Conservation (phyloP, 1,140 invertebrate species). For the Saccostrea glomerata region DNA sequence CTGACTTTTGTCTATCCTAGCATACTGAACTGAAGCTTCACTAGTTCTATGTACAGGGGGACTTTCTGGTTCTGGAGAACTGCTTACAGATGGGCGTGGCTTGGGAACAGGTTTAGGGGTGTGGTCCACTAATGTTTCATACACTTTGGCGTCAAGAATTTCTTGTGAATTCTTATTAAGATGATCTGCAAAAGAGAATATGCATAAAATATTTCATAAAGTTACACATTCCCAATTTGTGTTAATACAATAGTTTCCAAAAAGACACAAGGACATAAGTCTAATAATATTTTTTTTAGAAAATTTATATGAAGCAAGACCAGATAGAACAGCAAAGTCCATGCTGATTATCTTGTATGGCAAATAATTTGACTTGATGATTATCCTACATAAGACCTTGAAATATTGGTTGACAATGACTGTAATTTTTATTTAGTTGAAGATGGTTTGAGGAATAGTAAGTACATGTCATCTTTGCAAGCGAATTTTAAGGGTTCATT, state of each 20-base stretch:
- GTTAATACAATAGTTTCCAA: not conserved
- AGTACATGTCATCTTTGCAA: too few relatives aligned
- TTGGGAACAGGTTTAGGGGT: conserved; percentile 45
- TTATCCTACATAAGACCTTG: too few relatives aligned
- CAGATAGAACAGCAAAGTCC: too few relatives aligned
- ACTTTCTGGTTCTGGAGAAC: not conserved
- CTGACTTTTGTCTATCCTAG: conserved; percentile 39
- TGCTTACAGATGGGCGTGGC: conserved; percentile 41
- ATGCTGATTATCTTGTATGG: too few relatives aligned
- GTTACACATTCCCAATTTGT: not conserved
- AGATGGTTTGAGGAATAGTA: too few relatives aligned
- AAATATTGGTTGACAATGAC: too few relatives aligned
- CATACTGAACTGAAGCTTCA: conserved; percentile 14
- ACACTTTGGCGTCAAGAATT: not conserved
- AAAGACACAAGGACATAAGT: not conserved
- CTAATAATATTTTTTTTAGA: too few relatives aligned
- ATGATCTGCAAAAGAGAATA: not conserved
- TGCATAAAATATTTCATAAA: not conserved
- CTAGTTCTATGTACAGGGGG: not conserved
- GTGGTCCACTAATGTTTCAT: conserved; percentile 11
- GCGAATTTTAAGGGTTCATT: too few relatives aligned
- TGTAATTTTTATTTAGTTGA: too few relatives aligned
- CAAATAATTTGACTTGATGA: too few relatives aligned
- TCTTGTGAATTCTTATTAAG: not conserved
- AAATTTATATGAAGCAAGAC: too few relatives aligned